Base-by-base conservation (phyloP, 1,140 invertebrate genomes). In the Drosophila pseudoobscura region DNA sequence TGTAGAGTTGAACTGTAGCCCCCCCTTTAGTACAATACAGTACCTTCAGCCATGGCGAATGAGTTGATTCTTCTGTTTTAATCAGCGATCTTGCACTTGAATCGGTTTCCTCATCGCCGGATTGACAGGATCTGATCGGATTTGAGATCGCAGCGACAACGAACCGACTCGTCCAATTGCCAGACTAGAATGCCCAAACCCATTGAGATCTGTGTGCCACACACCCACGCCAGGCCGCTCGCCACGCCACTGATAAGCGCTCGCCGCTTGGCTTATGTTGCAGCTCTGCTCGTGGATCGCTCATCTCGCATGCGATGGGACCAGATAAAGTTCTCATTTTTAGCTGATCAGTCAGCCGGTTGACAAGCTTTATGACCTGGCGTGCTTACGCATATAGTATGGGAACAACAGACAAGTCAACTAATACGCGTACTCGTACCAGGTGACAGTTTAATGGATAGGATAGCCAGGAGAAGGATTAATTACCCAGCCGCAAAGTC, bases 201-300 rank as follows among this genome's bases (percentile, higher is more conserved):
- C 64, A 51, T 71, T 47, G 58, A 24, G 51, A 22, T 56, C 60
- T 39, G 49, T n/a, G 43, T 11, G 50, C 41, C 70, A 60, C 35
- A 49, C 75, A 55, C 46, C 44, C 55, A 59, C 70, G 79, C 75
- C 75, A 55, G 56, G 53, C 62, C 57, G 60, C 41, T 49, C 24
- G 24, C 24, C 60, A 79, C 50, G 51, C 49, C 75, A 83, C 80
- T 85, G 80, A 85, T 85, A 84, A 84, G 63, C 76, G 44, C 35
- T 39, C 35, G 11, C 56, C 64, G 22, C 53, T 56, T 29, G 55
- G 58, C 66, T 60, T 64, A 75, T 77, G 82, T 61, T 77, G 63
- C 73, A 63, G 63, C 76, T 79, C 60, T 46, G 53, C 60, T 75
- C 70, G 59, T 74, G 61, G 35, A 65, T 74, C 54, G 47, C 47